phyloP scores from a whole-genome alignment of 2,113 vertebrate genomes.

The Callocephalon fimbriatum region DNA sequence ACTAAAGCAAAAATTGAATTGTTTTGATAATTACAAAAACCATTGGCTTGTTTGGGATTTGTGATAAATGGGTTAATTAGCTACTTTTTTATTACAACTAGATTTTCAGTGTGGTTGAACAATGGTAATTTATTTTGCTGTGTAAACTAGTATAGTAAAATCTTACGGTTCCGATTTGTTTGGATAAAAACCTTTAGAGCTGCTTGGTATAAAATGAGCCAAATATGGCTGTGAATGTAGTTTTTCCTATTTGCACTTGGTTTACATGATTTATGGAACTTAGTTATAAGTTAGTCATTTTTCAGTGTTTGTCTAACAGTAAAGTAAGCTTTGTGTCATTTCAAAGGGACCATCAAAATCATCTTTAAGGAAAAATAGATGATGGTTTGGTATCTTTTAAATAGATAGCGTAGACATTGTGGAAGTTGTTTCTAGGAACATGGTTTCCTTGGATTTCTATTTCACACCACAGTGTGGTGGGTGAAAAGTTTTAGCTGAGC shows the following conservation, averaged over 20 bases:
- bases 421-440: neutral
- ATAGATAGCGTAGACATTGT: rapidly evolving
- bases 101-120: neutral
- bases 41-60: slow-evolving; percentile 71
- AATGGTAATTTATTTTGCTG: slow-evolving; percentile 67
- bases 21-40: slow-evolving; percentile 77
- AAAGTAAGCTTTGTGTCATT: neutral
- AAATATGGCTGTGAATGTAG: neutral
- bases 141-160: slow-evolving; percentile 30
- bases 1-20: slow-evolving; percentile 75
- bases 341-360: neutral
- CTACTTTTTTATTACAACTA: slow-evolving; percentile 57
- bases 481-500: neutral
- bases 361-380: neutral
- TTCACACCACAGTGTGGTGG: neutral
- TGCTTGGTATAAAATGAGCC: neutral
- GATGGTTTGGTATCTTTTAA: neutral
- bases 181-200: slow-evolving; percentile 12
- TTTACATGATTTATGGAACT: neutral
- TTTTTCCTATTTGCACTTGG: neutral
- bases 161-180: slow-evolving; percentile 26
- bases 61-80: slow-evolving; percentile 77
- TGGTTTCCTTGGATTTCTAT: neutral
- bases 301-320: neutral
- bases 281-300: neutral